Base-by-base conservation (phyloP, 2,888 invertebrate genomes). In the Gibbula magus region DNA sequence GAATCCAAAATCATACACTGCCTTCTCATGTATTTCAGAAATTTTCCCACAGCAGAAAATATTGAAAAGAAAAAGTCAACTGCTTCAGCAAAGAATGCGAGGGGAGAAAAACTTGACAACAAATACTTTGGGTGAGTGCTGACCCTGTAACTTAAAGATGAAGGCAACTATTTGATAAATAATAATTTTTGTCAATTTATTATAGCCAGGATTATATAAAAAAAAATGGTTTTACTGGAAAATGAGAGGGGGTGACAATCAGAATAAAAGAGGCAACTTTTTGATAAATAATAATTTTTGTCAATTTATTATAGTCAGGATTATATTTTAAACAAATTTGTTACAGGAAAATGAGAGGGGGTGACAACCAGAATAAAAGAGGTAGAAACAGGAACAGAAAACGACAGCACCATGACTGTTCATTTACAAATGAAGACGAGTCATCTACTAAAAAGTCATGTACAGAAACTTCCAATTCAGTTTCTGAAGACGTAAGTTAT, bases 31-130 rank as follows among this genome's bases (percentile, higher is more conserved):
- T 22, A 13, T 82, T 81, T 53, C 85, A 95, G 95, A 80, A 95
- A 95, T 88, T 97, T 95, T 93, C 97, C 97, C 0, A 96, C 96
- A 0, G 94, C 94, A 86, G 94, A 93, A 32, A 97, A 96, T 91
- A 94, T 96, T 39, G 95, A 95, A 82, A 94, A 95, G 85, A 93
- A 92, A 88, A 94, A 94, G 85, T 94, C 95, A 53, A 94, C 95
- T 82, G 93, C 94, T 51, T 94, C 95, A 82, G 96, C 96, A 89
- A 95, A 95, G 90, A 89, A 94, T 77, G 94, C 95, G 82, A 94
- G 97, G 82, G 97, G 97, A 32, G 97, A 97, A 93, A 88, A 92
- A 0, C 80, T 93, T 16, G 89, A 92, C 75, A 91, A 89, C 3
- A 92, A 91, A 85, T 85, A 88, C 73, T 89, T 88, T 85, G 87